Base-by-base conservation (phyloP, 37 sponge, comb jelly and placozoan species). In the Agelas oroides region DNA sequence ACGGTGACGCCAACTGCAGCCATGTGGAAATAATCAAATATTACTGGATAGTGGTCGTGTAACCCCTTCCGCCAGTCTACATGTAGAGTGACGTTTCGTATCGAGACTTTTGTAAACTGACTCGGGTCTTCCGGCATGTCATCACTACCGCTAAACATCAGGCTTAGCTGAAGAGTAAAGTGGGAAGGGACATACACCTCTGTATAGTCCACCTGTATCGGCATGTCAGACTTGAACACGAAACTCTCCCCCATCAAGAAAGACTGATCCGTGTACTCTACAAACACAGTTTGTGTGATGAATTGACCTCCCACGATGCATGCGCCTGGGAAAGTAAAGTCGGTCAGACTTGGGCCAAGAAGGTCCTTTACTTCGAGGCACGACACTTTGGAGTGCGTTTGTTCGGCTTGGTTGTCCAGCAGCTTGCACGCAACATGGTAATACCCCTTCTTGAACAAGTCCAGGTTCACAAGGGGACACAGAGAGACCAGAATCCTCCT, bases 11-110 rank as follows among this genome's bases (percentile, higher is more conserved):
- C 96, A n/a, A 92, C 59, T 3, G 96, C 90, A 31, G 90, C 90
- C 84, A 92, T 76, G 71, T 95, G 83, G 15, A 89, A 84, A 70
- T 87, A 91, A 71, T 92, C 93, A 55, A 92, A 95, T 6, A 89
- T 17, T 8, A 92, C 90, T 23, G 89, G 87, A 32, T 78, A 77
- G 65, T 89, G 85, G 25, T 89, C 83, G 67, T 95, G 90, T n/a
- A 80, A 57, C 11, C 84, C 80, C 56, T 86, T 86, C 12, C 87
- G 70, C 86, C 87, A 87, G 40, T 90, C 87, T 0, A 94, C 52
- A 30, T 52, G 41, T 59, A 89, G 38, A 6, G 59, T 27, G 28
- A 94, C 57, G 17, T 62, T 80, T 16, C 90, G 82, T 19, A 55
- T 84, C 19, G 89, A 70, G 30, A 83, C 84, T 35, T 20, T 33